Evolutionary conservation across 2,888 invertebrate genomes (phyloP), one percentile per base, ranked within the genome.

Genomic region (Dysmachus trigonus): DNA sequence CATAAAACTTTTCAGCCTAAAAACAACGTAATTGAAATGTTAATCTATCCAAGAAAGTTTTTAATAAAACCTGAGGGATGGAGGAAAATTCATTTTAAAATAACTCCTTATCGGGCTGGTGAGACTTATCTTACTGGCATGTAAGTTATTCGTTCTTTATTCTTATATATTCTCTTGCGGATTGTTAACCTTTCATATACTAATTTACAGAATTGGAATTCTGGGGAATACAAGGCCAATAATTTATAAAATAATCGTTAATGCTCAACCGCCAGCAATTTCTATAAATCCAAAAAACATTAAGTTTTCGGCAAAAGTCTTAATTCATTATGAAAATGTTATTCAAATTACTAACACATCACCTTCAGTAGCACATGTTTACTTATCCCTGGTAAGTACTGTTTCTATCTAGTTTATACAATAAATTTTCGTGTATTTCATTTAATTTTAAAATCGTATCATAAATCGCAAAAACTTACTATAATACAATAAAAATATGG

Each of bases 341-440:
- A 86, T 91, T 27, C 91, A 89, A 38, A 89, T 91, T 47, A 90
- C 90, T 41, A 91, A 91, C 86, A 86, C 62, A 2, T 89, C 90
- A 31, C 90, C 91, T 2, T 90, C 91, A 0, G 87, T 88, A 8
- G 91, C 91, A 1, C 88, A 88, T 87, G 87, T 91, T 22, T 86
- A 86, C 2, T 86, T 91, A 86, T 87, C 86, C 30, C 81, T 91
- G 89, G 91, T 91, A 87, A 88, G 89, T 87, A 38, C 8, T 53
- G 7, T 22, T 3, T 15, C 15, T n/a, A n/a, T n/a, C 5, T 47
- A 38, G 8, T 38, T 38, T 38, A n/a, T n/a, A n/a, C n/a, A n/a
- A n/a, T n/a, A n/a, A n/a, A n/a, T n/a, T n/a, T n/a, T n/a, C n/a
- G n/a, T n/a, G n/a, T n/a, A n/a, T n/a, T n/a, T n/a, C n/a, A n/a